phyloP scores from a whole-genome alignment of 2,113 vertebrate genomes.

The Xiphorhynchus elegans region DNA sequence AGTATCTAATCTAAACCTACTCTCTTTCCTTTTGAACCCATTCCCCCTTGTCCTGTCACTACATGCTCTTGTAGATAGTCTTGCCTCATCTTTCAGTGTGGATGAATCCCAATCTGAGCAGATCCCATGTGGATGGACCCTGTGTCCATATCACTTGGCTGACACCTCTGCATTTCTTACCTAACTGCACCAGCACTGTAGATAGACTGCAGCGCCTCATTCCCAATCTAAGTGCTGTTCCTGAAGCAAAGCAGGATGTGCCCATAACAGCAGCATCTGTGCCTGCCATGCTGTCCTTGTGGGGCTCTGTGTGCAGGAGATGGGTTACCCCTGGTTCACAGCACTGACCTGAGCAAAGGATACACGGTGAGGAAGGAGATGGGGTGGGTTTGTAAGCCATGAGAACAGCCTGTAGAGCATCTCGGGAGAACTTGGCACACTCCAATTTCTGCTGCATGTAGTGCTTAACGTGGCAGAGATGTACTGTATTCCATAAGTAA shows the following conservation, averaged over 20 bases:
- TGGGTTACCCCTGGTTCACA: neutral
- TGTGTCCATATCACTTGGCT: neutral
- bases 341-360: neutral
- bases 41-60: neutral
- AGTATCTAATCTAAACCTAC: neutral
- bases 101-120: neutral
- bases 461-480: neutral
- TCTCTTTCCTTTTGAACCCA: neutral
- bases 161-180: neutral
- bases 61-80: neutral
- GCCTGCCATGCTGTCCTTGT: neutral
- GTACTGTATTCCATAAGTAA: accelerated
- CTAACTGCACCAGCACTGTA: neutral
- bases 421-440: neutral
- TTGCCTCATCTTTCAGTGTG: neutral
- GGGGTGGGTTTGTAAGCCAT: neutral
- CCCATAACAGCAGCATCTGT: neutral
- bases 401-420: neutral
- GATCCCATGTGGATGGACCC: neutral
- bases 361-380: neutral
- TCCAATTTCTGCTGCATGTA: neutral
- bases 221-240: neutral
- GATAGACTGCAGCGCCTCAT: neutral
- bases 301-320: neutral
- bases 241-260: neutral